A percentile compares a stretch with the other conserved stretches of the same genome.
phyloP scores from a whole-genome alignment of 2,797 vertebrate species.

The Pseudopleuronectes americanus region DNA sequence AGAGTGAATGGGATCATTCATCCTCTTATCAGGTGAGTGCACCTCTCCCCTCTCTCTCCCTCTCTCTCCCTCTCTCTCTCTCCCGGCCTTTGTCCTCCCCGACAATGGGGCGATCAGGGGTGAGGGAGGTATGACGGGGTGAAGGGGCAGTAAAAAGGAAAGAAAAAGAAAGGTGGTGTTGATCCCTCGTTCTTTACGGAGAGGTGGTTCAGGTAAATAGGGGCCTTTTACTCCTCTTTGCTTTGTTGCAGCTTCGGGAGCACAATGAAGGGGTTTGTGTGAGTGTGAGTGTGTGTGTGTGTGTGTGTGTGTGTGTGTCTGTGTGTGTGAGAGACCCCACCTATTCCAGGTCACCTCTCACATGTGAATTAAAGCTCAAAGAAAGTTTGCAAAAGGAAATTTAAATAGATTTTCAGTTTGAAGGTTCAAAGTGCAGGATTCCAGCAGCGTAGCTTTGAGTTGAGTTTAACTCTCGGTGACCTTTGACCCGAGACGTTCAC shows the following conservation, averaged over 20 bases:
- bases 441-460: no score
- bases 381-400: no score
- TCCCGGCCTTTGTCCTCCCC: constrained; percentile 73
- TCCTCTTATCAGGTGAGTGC: constrained; percentile 80
- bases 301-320: constrained; percentile 64
- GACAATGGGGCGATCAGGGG: constrained; percentile 73
- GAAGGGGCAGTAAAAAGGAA: constrained; percentile 68
- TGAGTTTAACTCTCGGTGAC: no score
- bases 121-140: constrained; percentile 46
- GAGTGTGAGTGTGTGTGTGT: constrained; percentile 54
- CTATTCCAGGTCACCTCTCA: not conserved
- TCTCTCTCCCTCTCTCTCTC: constrained; percentile 65
- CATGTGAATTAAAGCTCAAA: not conserved
- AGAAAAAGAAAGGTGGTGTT: constrained; percentile 77
- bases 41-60: constrained; percentile 56
- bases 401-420: no score
- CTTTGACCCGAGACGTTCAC: no score
- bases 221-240: constrained; percentile 67
- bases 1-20: constrained; percentile 74
- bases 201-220: constrained; percentile 89
- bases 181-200: constrained; percentile 82
- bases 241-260: constrained; percentile 62
- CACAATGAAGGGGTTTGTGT: constrained; percentile 71
- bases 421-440: no score
- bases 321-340: constrained; percentile 4